A percentile compares a stretch with the other conserved stretches of the same genome.
These are phyloP conservation scores for Coelogynopora nodosa DNA, from an alignment of 2,888 invertebrate species.

Conservation along the genomic window DNA sequence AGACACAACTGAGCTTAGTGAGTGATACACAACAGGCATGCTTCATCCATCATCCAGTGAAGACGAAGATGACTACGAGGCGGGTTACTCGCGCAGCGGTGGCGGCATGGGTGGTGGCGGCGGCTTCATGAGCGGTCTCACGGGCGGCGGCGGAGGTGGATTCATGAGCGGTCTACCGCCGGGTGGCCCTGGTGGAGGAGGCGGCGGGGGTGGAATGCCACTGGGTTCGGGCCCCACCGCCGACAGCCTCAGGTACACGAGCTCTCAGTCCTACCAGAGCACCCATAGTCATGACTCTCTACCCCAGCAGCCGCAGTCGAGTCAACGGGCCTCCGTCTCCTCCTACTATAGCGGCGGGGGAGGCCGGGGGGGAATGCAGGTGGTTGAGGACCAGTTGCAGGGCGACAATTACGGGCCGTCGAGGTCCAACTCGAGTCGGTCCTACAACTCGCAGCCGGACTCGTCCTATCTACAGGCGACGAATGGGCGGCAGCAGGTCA, in stretches of 20 bases:
- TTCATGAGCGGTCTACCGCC: neutral
- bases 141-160: neutral
- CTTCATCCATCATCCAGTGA: conserved; percentile 93
- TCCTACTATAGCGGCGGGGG: neutral
- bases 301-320: neutral
- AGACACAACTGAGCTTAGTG: too few relatives aligned
- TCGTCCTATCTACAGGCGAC: neutral
- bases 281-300: conserved; percentile 3
- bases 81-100: conserved; percentile 48
- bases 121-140: neutral
- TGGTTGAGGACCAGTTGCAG: neutral
- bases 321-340: neutral
- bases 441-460: neutral
- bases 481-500: neutral
- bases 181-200: neutral
- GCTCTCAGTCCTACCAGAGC: neutral
- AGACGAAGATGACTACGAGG: conserved; percentile 68
- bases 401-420: neutral
- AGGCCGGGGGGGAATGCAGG: neutral
- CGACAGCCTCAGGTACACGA: conserved; percentile 24
- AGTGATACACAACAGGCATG: conserved; percentile 70
- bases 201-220: neutral
- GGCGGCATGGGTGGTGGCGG: neutral
- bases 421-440: neutral
- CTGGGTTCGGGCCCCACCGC: neutral